A percentile compares a stretch with the other conserved stretches of the same genome.
Conservation (phyloP, 2,888 invertebrate genomes). For the Xanthia togata region DNA sequence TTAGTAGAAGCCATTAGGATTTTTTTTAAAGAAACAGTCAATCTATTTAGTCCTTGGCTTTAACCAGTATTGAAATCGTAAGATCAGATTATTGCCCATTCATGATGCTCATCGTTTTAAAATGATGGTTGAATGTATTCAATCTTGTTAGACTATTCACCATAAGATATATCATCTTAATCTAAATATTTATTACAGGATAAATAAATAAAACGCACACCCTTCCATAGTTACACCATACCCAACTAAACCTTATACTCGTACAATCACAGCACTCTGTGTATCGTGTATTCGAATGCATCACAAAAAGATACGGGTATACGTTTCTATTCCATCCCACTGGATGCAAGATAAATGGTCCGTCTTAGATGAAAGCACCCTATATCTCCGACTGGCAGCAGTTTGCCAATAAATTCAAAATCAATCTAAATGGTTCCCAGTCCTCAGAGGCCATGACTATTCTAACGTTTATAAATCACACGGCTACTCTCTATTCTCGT, state of each 20-base stretch:
- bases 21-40: neutral
- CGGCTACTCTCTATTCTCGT: conserved; percentile 48
- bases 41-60: neutral
- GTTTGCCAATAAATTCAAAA: conserved; percentile 86
- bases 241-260: conserved; percentile 19
- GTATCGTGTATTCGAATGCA: conserved; percentile 55
- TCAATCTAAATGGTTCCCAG: conserved; percentile 79
- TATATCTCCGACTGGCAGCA: conserved; percentile 73
- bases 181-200: neutral
- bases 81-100: too few relatives aligned
- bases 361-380: conserved; percentile 80
- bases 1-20: neutral
- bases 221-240: neutral
- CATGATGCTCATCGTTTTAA: neutral
- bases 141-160: neutral
- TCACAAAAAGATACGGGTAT: conserved; percentile 57
- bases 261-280: conserved; percentile 37
- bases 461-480: conserved; percentile 67
- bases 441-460: conserved; percentile 62
- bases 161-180: neutral
- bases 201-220: neutral
- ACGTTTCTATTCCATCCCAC: conserved; percentile 63
- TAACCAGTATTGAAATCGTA: neutral
- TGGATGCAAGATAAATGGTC: conserved; percentile 81
- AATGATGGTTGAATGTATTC: neutral